Conservation (phyloP, 2,797 vertebrate species). For the Natrix natrix region DNA sequence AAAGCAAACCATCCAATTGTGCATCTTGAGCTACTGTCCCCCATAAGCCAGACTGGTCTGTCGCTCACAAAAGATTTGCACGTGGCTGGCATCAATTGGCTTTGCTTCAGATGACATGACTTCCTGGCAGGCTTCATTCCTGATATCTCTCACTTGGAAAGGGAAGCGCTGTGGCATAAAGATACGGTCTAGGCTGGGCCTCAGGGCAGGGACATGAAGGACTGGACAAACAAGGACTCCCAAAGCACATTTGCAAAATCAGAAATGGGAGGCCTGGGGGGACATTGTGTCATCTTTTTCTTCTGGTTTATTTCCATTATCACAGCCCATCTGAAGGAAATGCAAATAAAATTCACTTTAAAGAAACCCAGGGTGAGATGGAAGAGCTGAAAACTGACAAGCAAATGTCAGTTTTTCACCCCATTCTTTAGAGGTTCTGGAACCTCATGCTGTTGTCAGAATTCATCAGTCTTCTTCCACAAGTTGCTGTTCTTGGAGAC, state of each 20-base stretch:
- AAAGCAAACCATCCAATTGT: neutral
- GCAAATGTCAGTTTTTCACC: neutral
- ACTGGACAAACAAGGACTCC: neutral
- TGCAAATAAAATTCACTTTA: neutral
- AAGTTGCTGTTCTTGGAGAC: neutral
- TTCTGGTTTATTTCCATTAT: neutral
- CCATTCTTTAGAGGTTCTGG: neutral
- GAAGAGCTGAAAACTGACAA: neutral
- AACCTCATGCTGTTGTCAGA: neutral
- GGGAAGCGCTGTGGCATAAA: neutral
- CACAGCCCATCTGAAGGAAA: neutral
- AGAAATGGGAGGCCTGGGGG: neutral
- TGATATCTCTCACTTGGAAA: neutral
- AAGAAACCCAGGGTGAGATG: neutral
- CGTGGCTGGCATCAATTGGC: neutral
- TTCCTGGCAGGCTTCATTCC: neutral
- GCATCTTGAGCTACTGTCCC: neutral
- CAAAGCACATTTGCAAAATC: neutral
- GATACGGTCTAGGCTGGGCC: neutral
- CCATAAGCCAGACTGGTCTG: neutral
- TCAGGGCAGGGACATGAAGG: neutral
- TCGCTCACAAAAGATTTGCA: neutral
- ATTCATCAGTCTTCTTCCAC: neutral
- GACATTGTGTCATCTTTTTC: neutral
- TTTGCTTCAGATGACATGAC: neutral